Conservation (phyloP, 2,888 invertebrate species). For the Lacanobia wlatinum region DNA sequence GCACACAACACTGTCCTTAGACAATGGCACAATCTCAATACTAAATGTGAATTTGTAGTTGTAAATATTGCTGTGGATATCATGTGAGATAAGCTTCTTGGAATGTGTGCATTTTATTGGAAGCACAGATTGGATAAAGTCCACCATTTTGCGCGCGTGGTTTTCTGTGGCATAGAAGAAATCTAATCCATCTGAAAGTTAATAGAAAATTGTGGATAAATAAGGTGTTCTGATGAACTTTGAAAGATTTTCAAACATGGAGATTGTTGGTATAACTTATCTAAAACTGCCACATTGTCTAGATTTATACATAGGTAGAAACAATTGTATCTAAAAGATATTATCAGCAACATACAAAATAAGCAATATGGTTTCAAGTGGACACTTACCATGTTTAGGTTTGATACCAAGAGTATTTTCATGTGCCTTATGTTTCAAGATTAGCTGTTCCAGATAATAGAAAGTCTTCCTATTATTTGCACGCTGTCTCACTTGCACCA, state of each 20-base stretch:
- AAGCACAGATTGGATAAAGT: constrained; percentile 96
- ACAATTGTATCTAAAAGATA: neutral
- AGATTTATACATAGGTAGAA: neutral
- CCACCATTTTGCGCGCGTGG: constrained; percentile 98
- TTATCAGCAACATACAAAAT: neutral
- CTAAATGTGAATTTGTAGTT: constrained; percentile 99
- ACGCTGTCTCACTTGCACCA: constrained; percentile 96
- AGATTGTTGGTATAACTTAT: neutral
- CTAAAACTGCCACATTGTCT: neutral
- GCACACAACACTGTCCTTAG: constrained; percentile 98
- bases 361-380: neutral
- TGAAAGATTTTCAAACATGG: neutral
- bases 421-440: constrained; percentile 98
- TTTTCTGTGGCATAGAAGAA: constrained; percentile 98
- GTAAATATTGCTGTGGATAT: constrained; percentile 98
- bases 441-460: constrained; percentile 98
- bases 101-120: constrained; percentile 97
- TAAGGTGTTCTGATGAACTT: neutral
- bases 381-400: constrained; percentile 92
- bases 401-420: constrained; percentile 97
- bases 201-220: constrained; percentile 13
- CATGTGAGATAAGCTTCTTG: constrained; percentile 98
- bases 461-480: constrained; percentile 99
- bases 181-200: constrained; percentile 96
- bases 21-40: constrained; percentile 98